Base-by-base conservation (phyloP, 2,888 invertebrate species). In the Pyrgus malvae region DNA sequence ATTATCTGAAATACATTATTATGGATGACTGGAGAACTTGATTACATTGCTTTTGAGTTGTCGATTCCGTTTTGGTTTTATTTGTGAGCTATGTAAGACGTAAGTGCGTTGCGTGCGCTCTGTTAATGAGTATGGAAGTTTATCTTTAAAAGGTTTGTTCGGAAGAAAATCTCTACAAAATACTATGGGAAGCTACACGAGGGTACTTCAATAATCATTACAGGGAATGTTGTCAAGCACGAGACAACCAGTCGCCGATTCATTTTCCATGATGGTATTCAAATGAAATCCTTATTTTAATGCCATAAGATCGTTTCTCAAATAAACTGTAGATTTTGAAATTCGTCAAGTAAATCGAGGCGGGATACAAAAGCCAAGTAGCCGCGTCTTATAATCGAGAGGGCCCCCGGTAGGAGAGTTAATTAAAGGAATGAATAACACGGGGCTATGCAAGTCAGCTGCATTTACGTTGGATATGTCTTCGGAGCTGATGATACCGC, bases 361-460 rank as follows among this genome's bases (percentile, higher is more conserved):
- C 69, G 73, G 70, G 69, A 68, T 68, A 82, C 84, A 85, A 84
- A 72, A 87, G 85, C 80, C 83, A 79, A 68, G 89, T 84, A 89
- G 87, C 85, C 80, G 76, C 69, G 69, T 74, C 76, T 76, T 81
- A 82, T 87, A 85, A 89, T 86, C 83, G 84, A 88, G 83, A 80
- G 79, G 82, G 81, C 82, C 83, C 78, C 80, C 80, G 83, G 53
- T 53, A 80, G 82, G 85, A 87, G 85, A 87, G 84, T 83, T 89
- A 88, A 89, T 90, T 89, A 90, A 86, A 84, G 86, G 78, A 82
- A 77, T 85, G 86, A 88, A 87, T 87, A 84, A 83, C 79, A 76
- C 71, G 72, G 75, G 72, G 81, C 79, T 79, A 74, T 83, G 81
- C 81, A 81, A 84, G 84, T 84, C 85, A 87, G 80, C 81, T 83